Evolutionary conservation across 1,140 invertebrate genomes (phyloP), one percentile per base, ranked within the genome.

Genomic region (Pseudomyrmex sp.): DNA sequence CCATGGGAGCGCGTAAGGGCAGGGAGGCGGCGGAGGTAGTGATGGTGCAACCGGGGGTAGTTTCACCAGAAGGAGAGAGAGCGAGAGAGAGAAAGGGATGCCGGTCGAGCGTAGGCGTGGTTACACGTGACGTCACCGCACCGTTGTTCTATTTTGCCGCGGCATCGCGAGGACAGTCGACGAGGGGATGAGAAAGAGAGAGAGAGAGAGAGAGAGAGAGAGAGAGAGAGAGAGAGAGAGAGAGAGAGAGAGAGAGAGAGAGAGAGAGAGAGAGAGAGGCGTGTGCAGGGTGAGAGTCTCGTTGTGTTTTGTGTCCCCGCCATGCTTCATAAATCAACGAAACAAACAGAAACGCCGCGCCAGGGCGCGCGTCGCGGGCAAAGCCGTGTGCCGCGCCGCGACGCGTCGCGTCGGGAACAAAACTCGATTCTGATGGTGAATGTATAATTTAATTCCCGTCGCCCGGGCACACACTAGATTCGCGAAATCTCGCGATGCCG

Each of bases 251-350:
- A 18, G 52, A 26, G 61, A 59, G 72, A 79, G 82, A 63, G n/a
- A n/a, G n/a, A n/a, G n/a, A n/a, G n/a, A n/a, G n/a, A n/a, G n/a
- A n/a, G 63, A 76, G 48, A 58, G 76, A 77, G 69, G 69, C 52
- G 75, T 79, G 63, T 48, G 66, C 35, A 54, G 76, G 54, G 66
- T 90, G 88, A 84, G 79, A 85, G 85, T 89, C 76, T 80, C 88
- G 90, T 91, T 91, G 92, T 93, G 91, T 92, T 93, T 92, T 92
- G 91, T 91, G 92, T 93, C 91, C 89, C 89, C 85, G 90, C 89
- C 92, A 93, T 91, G 92, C 90, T 93, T 93, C 93, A 93, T 93
- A 93, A 93, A 93, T 93, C 93, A 93, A 91, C 91, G 91, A 93
- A 92, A 93, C 92, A 93, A 93, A 93, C 92, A 93, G 90, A 86